Percentiles rank a stretch among this genome's conserved stretches.
phyloP scores from a whole-genome alignment of 2,113 vertebrate species.

The Boleophthalmus pectinirostris region DNA sequence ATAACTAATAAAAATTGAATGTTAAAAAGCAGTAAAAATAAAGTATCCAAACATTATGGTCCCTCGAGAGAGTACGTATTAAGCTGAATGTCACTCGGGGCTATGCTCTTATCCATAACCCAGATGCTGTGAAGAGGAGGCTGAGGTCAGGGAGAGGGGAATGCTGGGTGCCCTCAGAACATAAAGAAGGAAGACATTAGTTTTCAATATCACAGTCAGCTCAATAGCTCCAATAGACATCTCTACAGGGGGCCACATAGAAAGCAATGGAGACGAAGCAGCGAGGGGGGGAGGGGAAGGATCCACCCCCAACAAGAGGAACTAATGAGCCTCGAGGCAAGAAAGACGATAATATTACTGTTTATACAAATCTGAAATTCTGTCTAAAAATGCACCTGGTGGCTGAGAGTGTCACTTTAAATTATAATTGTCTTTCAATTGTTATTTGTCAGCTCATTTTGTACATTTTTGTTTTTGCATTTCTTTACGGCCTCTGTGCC shows the following conservation, averaged over 20 bases:
- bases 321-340: conserved; percentile 45
- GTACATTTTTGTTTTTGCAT: background rate
- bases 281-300: conserved; percentile 23
- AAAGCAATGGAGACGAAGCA: conserved; percentile 30
- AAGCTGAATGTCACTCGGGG: conserved; percentile 28
- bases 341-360: conserved; percentile 7
- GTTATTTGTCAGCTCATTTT: background rate
- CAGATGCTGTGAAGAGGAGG: conserved; percentile 68
- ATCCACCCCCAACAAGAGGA: conserved; percentile 21
- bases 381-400: background rate
- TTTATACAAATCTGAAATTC: background rate
- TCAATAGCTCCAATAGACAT: conserved; percentile 51
- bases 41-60: background rate
- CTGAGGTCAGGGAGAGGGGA: conserved; percentile 55
- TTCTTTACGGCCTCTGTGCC: background rate
- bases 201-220: conserved; percentile 63
- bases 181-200: conserved; percentile 51
- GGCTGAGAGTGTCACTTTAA: background rate
- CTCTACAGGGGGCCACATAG: conserved; percentile 44
- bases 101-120: conserved; percentile 52
- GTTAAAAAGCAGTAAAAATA: background rate
- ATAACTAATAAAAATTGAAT: background rate
- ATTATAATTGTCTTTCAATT: too few relatives aligned
- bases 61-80: conserved; percentile 33
- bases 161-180: background rate